Evolutionary conservation across 2,888 invertebrate species (phyloP).

Genomic region (Himalopsyche tibetana): DNA sequence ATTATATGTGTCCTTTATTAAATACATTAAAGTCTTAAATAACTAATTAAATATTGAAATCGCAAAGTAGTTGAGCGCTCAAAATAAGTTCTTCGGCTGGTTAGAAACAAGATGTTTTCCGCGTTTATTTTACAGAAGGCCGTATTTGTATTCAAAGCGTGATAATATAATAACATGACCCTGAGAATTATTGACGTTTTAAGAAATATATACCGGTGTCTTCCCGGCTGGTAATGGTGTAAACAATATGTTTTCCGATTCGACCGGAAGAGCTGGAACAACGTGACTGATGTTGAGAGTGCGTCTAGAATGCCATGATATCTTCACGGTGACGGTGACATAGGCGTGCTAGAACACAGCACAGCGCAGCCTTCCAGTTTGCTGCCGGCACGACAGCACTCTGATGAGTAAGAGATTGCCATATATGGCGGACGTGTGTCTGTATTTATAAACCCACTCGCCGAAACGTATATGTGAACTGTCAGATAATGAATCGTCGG

Average conservation of each 20-base stretch:
- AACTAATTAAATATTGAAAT: no score
- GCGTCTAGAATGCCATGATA: not conserved
- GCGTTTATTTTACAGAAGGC: no score
- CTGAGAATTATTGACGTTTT: not conserved
- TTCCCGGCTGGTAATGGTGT: not conserved
- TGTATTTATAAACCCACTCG: slow-evolving; percentile 7
- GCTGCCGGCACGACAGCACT: slow-evolving; percentile 3
- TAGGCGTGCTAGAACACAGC: no score
- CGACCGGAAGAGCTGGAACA: slow-evolving; percentile 21
- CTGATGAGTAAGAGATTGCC: not conserved
- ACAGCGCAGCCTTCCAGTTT: not conserved
- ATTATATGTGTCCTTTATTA: no score
- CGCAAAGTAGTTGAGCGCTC: no score
- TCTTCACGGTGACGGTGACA: slow-evolving; percentile 9
- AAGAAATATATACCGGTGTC: not conserved
- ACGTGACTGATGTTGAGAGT: slow-evolving; percentile 5
- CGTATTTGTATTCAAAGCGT: no score
- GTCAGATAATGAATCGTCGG: not conserved
- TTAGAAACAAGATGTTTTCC: no score
- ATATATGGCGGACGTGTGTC: slow-evolving; percentile 10
- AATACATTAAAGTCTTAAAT: no score
- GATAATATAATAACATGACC: not conserved
- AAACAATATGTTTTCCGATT: not conserved
- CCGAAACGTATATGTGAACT: not conserved
- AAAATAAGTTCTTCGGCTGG: no score